Percentiles rank a stretch among this genome's conserved stretches.
These are phyloP conservation scores for Nasua narica DNA, from an alignment of 2,797 vertebrate species.

Conservation along the genomic window DNA sequence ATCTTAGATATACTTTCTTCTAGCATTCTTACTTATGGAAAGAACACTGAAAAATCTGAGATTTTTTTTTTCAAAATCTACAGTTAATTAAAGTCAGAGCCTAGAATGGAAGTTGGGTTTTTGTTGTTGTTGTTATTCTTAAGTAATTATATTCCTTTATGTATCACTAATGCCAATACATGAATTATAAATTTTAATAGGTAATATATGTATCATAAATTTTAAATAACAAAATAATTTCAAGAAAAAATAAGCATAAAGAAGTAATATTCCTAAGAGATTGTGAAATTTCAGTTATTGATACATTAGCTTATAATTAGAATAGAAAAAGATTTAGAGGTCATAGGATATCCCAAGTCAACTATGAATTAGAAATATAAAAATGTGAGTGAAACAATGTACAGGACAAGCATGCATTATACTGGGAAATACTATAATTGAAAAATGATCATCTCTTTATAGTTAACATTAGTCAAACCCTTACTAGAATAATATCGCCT, in stretches of 20 bases:
- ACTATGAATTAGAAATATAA: neutral
- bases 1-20: neutral
- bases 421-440: neutral
- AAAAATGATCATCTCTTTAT: constrained; percentile 30
- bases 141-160: neutral
- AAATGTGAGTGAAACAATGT: neutral
- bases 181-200: neutral
- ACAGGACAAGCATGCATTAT: neutral
- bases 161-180: neutral
- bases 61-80: neutral
- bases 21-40: neutral
- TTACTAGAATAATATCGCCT: constrained; percentile 51
- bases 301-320: neutral
- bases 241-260: neutral
- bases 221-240: neutral
- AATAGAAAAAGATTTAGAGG: neutral
- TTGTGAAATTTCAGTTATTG: neutral
- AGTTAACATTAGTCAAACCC: neutral
- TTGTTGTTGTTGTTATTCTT: neutral
- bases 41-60: neutral
- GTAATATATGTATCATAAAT: neutral
- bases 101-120: neutral
- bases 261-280: neutral
- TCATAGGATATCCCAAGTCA: neutral
- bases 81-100: neutral